Percentiles rank a stretch among this genome's conserved stretches.
phyloP scores from a whole-genome alignment of 2,888 invertebrate genomes.

The Ypsolopha sequella region DNA sequence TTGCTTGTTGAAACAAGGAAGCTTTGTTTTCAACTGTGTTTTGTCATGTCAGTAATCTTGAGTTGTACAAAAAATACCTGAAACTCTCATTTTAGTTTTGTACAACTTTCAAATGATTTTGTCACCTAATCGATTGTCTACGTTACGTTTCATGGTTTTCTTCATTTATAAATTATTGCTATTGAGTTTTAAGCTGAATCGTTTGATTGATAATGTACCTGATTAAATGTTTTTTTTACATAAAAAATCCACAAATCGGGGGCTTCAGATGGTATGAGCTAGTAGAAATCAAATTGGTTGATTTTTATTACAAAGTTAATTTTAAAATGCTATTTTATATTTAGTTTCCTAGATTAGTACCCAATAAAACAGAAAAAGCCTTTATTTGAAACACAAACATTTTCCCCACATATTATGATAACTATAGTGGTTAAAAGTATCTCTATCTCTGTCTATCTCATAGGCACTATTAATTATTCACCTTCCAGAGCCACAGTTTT shows the following conservation, averaged over 20 bases:
- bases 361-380: too few species aligned
- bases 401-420: too few species aligned
- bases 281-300: background rate
- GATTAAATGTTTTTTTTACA: conserved; percentile 49
- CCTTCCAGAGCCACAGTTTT: too few species aligned
- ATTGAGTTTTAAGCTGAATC: background rate
- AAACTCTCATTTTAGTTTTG: background rate
- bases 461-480: too few species aligned
- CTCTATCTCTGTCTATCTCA: too few species aligned
- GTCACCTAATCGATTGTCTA: background rate
- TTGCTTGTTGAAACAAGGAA: conserved; percentile 7
- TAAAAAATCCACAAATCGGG: conserved; percentile 59
- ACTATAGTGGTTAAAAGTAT: too few species aligned
- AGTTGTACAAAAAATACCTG: too few species aligned
- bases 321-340: background rate
- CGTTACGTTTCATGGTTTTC: background rate
- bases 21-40: conserved; percentile 17
- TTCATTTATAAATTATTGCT: background rate
- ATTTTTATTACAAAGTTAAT: background rate
- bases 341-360: background rate
- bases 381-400: too few species aligned
- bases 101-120: background rate
- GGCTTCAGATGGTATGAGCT: conserved; percentile 12
- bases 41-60: too few species aligned
- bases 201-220: conserved; percentile 24